Percentiles rank a stretch among this genome's conserved stretches.
Evolutionary conservation across 2,113 vertebrate species (phyloP).

Genomic region (Lophochroa leadbeateri): DNA sequence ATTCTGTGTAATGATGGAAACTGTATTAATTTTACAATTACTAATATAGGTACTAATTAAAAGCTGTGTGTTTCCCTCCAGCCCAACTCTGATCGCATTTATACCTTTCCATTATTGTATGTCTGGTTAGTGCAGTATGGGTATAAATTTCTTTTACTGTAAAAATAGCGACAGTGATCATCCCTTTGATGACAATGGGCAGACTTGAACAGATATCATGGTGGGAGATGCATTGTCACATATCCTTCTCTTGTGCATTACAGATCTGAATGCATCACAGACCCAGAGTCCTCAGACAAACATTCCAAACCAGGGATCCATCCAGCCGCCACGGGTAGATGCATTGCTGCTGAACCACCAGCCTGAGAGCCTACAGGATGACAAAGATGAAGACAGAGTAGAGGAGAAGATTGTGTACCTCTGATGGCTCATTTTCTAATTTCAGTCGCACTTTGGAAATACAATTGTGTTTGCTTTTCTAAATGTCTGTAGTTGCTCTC

Average conservation of each 20-base stretch:
- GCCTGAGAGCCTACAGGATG: slow-evolving; percentile 67
- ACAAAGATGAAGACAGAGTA: slow-evolving; percentile 65
- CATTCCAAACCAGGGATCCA: slow-evolving; percentile 4
- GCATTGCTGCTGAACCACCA: slow-evolving; percentile 56
- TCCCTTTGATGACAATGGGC: neutral
- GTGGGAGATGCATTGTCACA: neutral
- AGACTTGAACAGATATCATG: neutral
- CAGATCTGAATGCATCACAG: slow-evolving; percentile 73
- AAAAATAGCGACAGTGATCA: neutral
- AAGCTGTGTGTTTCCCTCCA: neutral
- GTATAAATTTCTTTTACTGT: neutral
- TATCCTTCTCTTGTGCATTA: slow-evolving; percentile 47
- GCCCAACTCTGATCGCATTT: neutral
- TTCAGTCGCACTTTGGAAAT: slow-evolving; percentile 51
- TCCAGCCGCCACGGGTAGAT: slow-evolving; percentile 28
- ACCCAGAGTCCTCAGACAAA: neutral
- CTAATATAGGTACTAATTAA: neutral
- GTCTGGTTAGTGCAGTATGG: neutral
- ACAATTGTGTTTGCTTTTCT: slow-evolving; percentile 15
- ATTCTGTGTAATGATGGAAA: neutral
- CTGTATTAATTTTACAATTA: neutral
- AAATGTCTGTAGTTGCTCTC: slow-evolving; percentile 3
- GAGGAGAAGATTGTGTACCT: slow-evolving; percentile 95
- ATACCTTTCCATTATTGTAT: neutral
- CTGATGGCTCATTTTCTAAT: slow-evolving; percentile 64